phyloP scores from a whole-genome alignment of 2,797 vertebrate species.

The Crenuchus spilurus region DNA sequence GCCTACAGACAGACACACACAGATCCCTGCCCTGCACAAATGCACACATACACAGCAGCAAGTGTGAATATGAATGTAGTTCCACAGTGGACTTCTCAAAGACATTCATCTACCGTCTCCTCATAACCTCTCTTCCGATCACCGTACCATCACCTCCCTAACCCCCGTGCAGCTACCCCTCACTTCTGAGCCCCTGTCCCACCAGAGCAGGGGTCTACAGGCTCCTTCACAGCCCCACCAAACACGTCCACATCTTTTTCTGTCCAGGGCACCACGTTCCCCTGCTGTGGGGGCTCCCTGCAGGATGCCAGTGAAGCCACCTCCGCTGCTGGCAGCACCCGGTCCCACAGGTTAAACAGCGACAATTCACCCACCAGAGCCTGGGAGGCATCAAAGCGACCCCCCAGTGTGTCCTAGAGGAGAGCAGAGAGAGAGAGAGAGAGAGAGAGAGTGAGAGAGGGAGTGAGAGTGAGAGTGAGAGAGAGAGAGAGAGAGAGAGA shows the following conservation, averaged over 20 bases:
- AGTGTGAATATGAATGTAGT: slow-evolving; percentile 17
- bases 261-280: slow-evolving; percentile 92
- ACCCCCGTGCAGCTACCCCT: slow-evolving; percentile 38
- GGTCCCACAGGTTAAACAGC: slow-evolving; percentile 94
- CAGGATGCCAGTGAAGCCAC: slow-evolving; percentile 89
- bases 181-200: slow-evolving; percentile 71
- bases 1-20: slow-evolving; percentile 12
- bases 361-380: slow-evolving; percentile 94
- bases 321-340: slow-evolving; percentile 84
- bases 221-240: slow-evolving; percentile 86
- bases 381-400: slow-evolving; percentile 94
- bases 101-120: not conserved
- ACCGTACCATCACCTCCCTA: not conserved
- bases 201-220: slow-evolving; percentile 81
- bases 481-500: too few species aligned
- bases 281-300: slow-evolving; percentile 78
- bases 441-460: too few species aligned
- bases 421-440: not conserved
- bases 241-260: slow-evolving; percentile 91
- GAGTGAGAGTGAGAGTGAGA: too few species aligned
- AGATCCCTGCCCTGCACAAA: slow-evolving; percentile 21
- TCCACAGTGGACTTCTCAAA: slow-evolving; percentile 33
- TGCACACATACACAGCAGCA: not conserved
- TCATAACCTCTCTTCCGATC: not conserved
- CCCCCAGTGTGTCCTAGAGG: slow-evolving; percentile 87